Evolutionary conservation across 2,113 vertebrate genomes (phyloP).

Genomic region (Xyliphius kryptos): DNA sequence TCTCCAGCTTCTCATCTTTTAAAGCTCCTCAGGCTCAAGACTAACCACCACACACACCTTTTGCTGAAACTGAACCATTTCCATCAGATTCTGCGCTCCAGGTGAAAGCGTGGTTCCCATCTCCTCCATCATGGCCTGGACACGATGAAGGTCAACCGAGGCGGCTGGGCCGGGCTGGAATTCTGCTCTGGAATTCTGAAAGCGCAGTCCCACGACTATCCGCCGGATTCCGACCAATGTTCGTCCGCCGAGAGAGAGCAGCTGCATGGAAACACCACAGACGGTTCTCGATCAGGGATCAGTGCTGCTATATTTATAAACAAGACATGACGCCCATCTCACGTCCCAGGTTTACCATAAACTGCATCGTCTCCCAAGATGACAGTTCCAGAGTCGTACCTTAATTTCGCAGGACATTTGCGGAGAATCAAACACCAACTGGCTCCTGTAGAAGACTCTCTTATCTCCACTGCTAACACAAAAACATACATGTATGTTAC

Average conservation of each 20-base stretch:
- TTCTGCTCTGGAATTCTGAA: constrained; percentile 27
- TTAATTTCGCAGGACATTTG: constrained; percentile 77
- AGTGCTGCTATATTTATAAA: too few relatives aligned
- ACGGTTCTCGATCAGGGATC: too few relatives aligned
- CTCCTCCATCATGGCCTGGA: constrained; percentile 79
- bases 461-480: constrained; percentile 52
- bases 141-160: constrained; percentile 74
- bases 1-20: too few relatives aligned
- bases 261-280: constrained; percentile 58
- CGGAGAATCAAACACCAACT: constrained; percentile 70
- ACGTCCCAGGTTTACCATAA: too few relatives aligned
- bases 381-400: too few relatives aligned
- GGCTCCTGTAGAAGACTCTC: constrained; percentile 72
- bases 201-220: constrained; percentile 62
- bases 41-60: constrained; percentile 68
- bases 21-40: too few relatives aligned
- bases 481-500: neutral
- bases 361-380: too few relatives aligned
- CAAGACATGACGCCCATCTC: too few relatives aligned
- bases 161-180: constrained; percentile 43
- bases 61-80: constrained; percentile 86
- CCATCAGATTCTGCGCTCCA: constrained; percentile 89
- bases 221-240: constrained; percentile 65
- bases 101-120: constrained; percentile 84
- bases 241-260: constrained; percentile 81